A percentile compares a stretch with the other conserved stretches of the same genome.
phyloP scores from a whole-genome alignment of 2,113 vertebrate genomes.

The Ciconia maguari region DNA sequence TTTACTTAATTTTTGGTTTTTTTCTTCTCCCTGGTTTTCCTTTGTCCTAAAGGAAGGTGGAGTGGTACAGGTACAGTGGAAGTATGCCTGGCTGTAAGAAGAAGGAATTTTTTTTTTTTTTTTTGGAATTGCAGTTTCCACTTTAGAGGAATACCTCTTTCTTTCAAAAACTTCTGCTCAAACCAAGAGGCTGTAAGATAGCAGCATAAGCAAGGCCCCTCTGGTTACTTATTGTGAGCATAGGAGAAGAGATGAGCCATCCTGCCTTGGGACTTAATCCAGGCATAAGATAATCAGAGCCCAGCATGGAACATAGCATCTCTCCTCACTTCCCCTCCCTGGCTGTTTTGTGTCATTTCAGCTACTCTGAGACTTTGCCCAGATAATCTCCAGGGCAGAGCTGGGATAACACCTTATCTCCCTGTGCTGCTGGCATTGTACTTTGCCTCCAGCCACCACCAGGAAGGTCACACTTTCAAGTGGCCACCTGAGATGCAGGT shows the following conservation, averaged over 20 bases:
- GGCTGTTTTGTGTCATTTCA: background rate
- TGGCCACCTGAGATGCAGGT: no score
- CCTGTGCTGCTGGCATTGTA: background rate
- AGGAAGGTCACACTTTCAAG: background rate
- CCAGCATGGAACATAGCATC: background rate
- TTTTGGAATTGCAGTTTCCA: background rate
- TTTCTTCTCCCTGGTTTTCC: background rate
- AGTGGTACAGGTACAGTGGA: background rate
- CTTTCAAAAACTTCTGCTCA: background rate
- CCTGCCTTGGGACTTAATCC: background rate
- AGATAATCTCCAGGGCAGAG: background rate
- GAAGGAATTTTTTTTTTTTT: background rate
- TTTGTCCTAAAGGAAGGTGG: background rate
- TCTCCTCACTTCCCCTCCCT: background rate
- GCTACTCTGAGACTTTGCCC: background rate
- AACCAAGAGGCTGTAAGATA: background rate
- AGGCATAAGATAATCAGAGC: background rate
- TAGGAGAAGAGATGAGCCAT: rapidly evolving
- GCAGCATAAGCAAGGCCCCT: background rate
- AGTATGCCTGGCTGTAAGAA: background rate
- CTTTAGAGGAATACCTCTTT: rapidly evolving
- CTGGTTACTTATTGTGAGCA: background rate
- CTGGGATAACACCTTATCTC: background rate
- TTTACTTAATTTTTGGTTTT: no score
- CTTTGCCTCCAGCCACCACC: background rate